A percentile compares a stretch with the other conserved stretches of the same genome.
Conservation (phyloP, 2,113 vertebrate species). For the Steatornis caripensis region DNA sequence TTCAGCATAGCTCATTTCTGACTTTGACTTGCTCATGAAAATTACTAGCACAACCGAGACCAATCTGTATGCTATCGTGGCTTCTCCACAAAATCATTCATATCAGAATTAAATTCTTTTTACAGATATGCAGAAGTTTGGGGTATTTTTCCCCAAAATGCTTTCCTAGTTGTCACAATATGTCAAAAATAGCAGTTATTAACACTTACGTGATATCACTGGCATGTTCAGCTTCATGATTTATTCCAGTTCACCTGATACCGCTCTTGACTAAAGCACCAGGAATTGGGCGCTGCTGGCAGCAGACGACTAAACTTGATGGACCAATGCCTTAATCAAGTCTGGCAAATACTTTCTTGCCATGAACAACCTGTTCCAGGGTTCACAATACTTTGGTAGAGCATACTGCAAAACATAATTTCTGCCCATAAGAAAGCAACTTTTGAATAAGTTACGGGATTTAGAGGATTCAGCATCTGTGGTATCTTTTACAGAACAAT, state of each 20-base stretch:
- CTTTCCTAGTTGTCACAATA: neutral
- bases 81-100: neutral
- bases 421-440: neutral
- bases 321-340: neutral
- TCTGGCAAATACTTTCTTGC: neutral
- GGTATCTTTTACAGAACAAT: neutral
- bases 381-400: neutral
- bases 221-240: neutral
- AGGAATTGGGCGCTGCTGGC: neutral
- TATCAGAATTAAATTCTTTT: neutral
- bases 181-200: neutral
- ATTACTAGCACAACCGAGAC: neutral
- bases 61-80: neutral
- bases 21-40: neutral
- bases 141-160: neutral
- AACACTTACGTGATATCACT: neutral
- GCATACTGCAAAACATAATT: neutral
- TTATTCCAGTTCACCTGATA: neutral
- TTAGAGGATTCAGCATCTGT: neutral
- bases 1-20: neutral
- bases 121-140: neutral
- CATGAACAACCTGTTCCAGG: neutral
- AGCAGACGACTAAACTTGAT: neutral
- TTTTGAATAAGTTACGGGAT: neutral
- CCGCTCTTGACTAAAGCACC: neutral